These are phyloP conservation scores for Proterorhinus semilunaris DNA, from an alignment of 2,113 vertebrate genomes.

Conservation along the genomic window DNA sequence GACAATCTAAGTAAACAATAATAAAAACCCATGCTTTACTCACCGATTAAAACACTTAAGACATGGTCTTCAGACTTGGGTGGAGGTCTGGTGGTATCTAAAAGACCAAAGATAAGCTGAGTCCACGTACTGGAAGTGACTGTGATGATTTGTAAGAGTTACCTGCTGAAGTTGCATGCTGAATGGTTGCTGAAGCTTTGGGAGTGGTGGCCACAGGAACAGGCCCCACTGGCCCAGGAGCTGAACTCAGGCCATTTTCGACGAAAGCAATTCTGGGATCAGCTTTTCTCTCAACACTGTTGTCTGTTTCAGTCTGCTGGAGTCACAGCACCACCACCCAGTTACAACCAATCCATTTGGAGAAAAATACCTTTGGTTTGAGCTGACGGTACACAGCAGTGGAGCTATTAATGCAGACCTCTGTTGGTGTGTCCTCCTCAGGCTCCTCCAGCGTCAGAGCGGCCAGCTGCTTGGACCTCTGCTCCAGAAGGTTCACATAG, in stretches of 20 bases:
- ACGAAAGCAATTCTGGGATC: constrained; percentile 85
- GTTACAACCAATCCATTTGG: background rate
- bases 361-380: background rate
- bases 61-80: constrained; percentile 95
- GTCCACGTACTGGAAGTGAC: background rate
- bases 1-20: too few species aligned
- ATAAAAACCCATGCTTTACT: constrained; percentile 31
- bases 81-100: constrained; percentile 89
- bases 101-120: constrained; percentile 24
- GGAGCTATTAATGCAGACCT: constrained; percentile 72
- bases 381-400: background rate
- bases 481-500: constrained; percentile 97
- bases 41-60: constrained; percentile 92
- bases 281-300: constrained; percentile 79
- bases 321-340: background rate
- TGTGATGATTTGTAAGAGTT: background rate
- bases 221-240: constrained; percentile 80
- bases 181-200: constrained; percentile 61
- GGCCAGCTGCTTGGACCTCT: constrained; percentile 94
- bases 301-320: constrained; percentile 82
- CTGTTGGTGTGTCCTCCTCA: constrained; percentile 87
- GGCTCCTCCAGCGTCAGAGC: constrained; percentile 92
- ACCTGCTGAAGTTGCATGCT: constrained; percentile 52
- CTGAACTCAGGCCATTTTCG: constrained; percentile 90
- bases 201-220: constrained; percentile 51